A percentile compares a stretch with the other conserved stretches of the same genome.
Evolutionary conservation across 2,888 invertebrate species (phyloP).

Genomic region (Tinea semifulvella): DNA sequence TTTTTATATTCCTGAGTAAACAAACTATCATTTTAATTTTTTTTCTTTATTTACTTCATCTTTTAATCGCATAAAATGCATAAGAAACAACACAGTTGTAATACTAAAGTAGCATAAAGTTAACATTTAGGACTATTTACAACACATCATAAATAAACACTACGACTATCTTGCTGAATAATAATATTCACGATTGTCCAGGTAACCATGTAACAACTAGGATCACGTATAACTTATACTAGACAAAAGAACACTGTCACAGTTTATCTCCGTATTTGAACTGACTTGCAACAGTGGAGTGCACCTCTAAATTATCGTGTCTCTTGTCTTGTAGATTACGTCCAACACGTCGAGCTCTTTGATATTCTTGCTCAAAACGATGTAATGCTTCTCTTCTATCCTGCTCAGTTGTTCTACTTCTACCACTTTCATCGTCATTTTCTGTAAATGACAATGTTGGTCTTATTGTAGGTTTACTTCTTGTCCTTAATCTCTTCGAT

Average conservation of each 20-base stretch:
- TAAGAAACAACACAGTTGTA: constrained; percentile 26
- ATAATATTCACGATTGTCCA: constrained; percentile 26
- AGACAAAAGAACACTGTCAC: constrained; percentile 17
- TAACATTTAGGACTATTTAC: constrained; percentile 15
- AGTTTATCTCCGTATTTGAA: constrained; percentile 56
- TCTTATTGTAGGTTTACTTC: not conserved
- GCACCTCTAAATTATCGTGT: not conserved
- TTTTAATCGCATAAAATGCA: constrained; percentile 46
- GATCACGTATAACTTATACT: constrained; percentile 31
- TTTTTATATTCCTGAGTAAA: no score
- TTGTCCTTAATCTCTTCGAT: constrained; percentile 13
- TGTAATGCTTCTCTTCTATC: constrained; percentile 5
- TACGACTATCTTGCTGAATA: constrained; percentile 27
- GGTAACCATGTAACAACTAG: constrained; percentile 29
- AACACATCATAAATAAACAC: constrained; percentile 26
- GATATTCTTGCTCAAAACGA: constrained; percentile 12
- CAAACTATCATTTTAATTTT: no score
- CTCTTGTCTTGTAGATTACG: not conserved
- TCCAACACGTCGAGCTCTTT: constrained; percentile 4
- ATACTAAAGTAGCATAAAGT: constrained; percentile 9
- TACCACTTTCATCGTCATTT: constrained; percentile 6
- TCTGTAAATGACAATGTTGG: not conserved
- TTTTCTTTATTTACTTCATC: constrained; percentile 7
- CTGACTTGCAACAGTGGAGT: constrained; percentile 29
- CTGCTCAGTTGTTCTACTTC: not conserved